Evolutionary conservation across 2,113 vertebrate genomes (phyloP).

Genomic region (Geococcyx californianus): DNA sequence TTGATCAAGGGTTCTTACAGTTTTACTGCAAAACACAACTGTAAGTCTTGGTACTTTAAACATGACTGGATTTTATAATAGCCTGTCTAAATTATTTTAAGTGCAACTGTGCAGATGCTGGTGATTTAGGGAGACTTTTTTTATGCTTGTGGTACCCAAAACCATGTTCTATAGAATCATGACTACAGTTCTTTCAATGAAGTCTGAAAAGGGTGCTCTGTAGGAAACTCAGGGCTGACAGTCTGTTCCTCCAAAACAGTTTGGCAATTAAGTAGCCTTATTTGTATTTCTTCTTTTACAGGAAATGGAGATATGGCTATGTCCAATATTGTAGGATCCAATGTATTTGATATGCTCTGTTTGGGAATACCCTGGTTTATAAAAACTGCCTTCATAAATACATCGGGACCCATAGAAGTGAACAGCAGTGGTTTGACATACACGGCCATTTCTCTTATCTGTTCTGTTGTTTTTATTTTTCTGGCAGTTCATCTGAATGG

Average conservation of each 20-base stretch:
- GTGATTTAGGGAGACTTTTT: conserved; percentile 39
- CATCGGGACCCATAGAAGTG: conserved; percentile 83
- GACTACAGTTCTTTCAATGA: background rate
- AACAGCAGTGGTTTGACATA: conserved; percentile 91
- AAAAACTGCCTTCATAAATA: conserved; percentile 88
- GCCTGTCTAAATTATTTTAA: conserved; percentile 15
- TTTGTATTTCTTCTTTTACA: conserved; percentile 69
- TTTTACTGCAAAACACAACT: conserved; percentile 48
- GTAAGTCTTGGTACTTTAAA: conserved; percentile 48
- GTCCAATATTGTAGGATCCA: conserved; percentile 97
- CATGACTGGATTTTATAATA: conserved; percentile 6
- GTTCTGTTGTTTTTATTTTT: conserved; percentile 91
- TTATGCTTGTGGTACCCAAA: background rate
- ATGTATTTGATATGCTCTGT: conserved; percentile 96
- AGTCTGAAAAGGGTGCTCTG: background rate
- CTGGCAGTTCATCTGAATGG: conserved; percentile 87
- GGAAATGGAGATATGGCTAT: conserved; percentile 98
- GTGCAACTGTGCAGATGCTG: conserved; percentile 62
- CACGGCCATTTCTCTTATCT: conserved; percentile 84
- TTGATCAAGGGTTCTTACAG: conserved; percentile 53
- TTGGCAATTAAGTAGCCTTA: background rate
- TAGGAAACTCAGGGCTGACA: background rate
- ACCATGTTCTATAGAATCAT: background rate
- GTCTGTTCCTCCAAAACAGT: conserved; percentile 38
- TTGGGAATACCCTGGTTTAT: conserved; percentile 96